Conservation (phyloP, 2,113 vertebrate genomes). For the Bothrops jararaca region DNA sequence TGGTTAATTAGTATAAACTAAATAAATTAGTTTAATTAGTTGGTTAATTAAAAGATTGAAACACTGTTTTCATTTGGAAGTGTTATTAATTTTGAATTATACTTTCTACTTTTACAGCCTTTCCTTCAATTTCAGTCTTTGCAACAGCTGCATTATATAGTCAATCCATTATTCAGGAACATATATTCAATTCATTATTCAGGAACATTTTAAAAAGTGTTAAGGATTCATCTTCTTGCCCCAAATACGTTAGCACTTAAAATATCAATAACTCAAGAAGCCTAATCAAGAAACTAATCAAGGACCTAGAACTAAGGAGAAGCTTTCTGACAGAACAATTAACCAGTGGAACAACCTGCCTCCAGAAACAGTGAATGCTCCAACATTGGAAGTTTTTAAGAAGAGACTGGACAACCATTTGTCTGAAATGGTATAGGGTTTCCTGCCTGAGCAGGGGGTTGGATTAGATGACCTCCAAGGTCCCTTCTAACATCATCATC, state of each 20-base stretch:
- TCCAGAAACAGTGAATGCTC: too few species aligned
- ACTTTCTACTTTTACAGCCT: constrained; percentile 21
- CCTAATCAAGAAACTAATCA: too few species aligned
- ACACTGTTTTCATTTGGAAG: constrained; percentile 34
- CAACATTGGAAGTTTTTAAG: too few species aligned
- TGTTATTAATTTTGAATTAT: constrained; percentile 5
- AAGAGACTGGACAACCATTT: too few species aligned
- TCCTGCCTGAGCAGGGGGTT: too few species aligned
- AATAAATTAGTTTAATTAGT: background rate
- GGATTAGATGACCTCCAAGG: too few species aligned
- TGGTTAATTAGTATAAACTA: background rate
- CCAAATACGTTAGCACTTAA: background rate
- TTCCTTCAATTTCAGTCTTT: constrained; percentile 40
- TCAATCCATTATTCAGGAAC: constrained; percentile 23
- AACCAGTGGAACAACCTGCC: too few species aligned
- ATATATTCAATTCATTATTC: constrained; percentile 19
- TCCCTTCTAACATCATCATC: too few species aligned
- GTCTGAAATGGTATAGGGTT: too few species aligned
- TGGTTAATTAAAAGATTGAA: constrained; percentile 33
- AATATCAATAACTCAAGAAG: background rate
- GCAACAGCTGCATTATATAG: constrained; percentile 16
- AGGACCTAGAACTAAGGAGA: too few species aligned
- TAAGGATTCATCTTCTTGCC: background rate
- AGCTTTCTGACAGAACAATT: too few species aligned
- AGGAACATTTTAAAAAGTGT: constrained; percentile 29